Evolutionary conservation across 37 sponge, comb jelly and placozoan species (phyloP).

Genomic region (Mnemiopsis leidyi): DNA sequence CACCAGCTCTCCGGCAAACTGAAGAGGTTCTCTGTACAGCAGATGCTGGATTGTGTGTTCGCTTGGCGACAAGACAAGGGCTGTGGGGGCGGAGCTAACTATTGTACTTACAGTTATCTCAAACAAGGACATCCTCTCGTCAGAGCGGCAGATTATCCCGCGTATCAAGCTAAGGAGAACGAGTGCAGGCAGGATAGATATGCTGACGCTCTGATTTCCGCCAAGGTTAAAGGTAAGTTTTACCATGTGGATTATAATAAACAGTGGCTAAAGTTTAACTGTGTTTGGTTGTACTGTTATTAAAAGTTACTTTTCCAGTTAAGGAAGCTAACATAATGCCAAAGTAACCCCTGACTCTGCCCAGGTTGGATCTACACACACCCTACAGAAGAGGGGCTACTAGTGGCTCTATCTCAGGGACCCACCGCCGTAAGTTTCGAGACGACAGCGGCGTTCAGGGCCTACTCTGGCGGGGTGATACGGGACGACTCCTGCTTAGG

Average conservation of each 20-base stretch:
- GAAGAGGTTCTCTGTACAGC: slow-evolving; percentile 23
- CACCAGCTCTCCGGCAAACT: neutral
- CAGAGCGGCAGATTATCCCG: neutral
- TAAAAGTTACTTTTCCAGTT: neutral
- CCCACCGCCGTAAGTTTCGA: neutral
- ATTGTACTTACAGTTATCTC: neutral
- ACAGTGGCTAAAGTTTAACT: too few species aligned
- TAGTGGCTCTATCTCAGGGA: neutral
- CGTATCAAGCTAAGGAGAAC: neutral
- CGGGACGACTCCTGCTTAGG: neutral
- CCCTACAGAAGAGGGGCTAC: neutral
- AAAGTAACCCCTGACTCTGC: too few species aligned
- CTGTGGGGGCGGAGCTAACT: slow-evolving; percentile 1
- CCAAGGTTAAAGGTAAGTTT: neutral
- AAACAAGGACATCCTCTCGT: neutral
- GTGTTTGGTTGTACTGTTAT: too few species aligned
- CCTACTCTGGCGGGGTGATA: neutral
- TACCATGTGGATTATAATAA: too few species aligned
- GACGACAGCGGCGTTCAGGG: neutral
- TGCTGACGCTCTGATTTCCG: neutral
- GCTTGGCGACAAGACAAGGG: neutral
- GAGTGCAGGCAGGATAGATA: neutral
- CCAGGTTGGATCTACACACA: neutral
- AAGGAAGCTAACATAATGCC: neutral
- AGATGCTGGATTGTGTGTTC: slow-evolving; percentile 8